Conservation (phyloP, 2,797 vertebrate genomes). For the Myotis pilosus region DNA sequence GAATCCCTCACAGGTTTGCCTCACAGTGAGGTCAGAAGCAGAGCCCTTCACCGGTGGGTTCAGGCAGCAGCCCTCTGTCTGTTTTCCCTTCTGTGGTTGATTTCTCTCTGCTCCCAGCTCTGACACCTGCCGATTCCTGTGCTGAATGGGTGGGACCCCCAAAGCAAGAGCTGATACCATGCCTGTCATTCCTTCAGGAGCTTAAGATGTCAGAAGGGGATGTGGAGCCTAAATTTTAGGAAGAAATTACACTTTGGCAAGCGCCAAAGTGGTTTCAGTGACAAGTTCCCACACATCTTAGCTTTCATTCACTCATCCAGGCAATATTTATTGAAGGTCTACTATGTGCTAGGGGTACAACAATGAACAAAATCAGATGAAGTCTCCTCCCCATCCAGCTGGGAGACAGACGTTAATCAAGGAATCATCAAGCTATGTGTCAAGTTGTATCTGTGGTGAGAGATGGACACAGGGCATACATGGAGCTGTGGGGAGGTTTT, state of each 20-base stretch:
- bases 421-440: background rate
- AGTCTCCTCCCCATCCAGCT: background rate
- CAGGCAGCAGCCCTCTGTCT: background rate
- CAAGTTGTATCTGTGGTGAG: background rate
- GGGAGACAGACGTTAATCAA: background rate
- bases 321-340: background rate
- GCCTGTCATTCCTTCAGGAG: background rate
- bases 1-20: background rate
- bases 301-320: background rate
- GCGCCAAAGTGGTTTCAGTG: background rate
- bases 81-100: background rate
- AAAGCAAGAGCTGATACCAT: background rate
- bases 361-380: background rate
- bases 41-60: background rate
- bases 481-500: rapidly evolving
- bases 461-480: background rate
- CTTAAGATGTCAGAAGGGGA: background rate
- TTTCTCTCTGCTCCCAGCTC: background rate
- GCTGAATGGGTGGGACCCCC: background rate
- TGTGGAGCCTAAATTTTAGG: background rate
- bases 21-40: background rate
- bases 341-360: background rate
- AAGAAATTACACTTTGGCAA: background rate
- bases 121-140: background rate
- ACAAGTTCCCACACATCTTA: background rate